Evolutionary conservation across 2,113 vertebrate genomes (phyloP).

Genomic region (Saccopteryx leptura): DNA sequence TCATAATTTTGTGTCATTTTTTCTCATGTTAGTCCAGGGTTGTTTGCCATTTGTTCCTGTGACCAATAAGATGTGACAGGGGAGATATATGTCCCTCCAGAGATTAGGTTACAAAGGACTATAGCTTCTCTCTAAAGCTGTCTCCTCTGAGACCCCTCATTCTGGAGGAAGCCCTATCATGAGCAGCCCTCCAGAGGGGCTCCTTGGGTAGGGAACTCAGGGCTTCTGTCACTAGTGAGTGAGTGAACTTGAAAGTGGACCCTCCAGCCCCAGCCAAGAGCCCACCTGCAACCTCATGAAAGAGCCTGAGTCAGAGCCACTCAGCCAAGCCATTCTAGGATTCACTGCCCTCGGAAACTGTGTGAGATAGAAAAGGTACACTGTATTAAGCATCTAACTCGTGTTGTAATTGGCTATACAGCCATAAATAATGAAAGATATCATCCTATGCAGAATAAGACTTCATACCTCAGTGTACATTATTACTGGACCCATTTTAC

Average conservation of each 20-base stretch:
- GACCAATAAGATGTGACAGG: not conserved
- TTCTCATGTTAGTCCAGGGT: not conserved
- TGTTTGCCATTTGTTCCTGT: not conserved
- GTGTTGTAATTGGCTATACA: not conserved
- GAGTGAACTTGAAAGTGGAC: not conserved
- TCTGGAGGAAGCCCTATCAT: not conserved
- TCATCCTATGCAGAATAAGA: not conserved
- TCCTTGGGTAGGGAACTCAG: not conserved
- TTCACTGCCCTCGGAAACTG: not conserved
- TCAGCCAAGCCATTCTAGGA: not conserved
- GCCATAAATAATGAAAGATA: not conserved
- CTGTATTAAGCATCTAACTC: not conserved
- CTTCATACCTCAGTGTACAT: not conserved
- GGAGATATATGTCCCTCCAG: not conserved
- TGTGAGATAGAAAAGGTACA: not conserved
- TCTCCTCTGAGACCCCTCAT: not conserved
- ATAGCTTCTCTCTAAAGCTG: not conserved
- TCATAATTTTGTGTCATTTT: not conserved
- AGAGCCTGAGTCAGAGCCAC: not conserved
- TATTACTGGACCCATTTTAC: not conserved
- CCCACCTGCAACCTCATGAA: not conserved
- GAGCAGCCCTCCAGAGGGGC: not conserved
- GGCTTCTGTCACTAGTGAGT: not conserved
- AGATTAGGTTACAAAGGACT: not conserved
- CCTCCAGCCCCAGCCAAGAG: not conserved